These are phyloP conservation scores for Alouatta palliata DNA, from an alignment of 2,113 vertebrate genomes.

Conservation along the genomic window DNA sequence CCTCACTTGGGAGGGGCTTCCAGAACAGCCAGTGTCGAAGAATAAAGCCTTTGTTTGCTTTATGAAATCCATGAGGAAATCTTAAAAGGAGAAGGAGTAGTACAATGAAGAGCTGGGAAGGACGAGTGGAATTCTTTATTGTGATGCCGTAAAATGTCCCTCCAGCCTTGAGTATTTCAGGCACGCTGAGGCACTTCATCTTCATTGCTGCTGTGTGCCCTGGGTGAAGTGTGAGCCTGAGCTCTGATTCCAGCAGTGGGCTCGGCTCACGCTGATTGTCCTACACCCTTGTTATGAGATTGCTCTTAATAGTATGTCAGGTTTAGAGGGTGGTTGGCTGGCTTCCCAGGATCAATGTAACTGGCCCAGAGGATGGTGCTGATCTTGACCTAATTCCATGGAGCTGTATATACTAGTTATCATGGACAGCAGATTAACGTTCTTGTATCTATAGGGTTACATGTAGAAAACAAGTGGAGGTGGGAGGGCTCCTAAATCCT, in stretches of 20 bases:
- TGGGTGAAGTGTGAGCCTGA: fast-evolving
- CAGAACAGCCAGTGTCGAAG: not conserved
- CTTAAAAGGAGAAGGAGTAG: not conserved
- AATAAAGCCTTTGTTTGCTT: not conserved
- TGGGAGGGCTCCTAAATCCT: not conserved
- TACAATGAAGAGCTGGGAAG: not conserved
- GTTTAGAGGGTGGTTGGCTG: not conserved
- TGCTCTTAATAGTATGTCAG: not conserved
- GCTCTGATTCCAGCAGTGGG: not conserved
- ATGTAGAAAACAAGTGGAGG: not conserved
- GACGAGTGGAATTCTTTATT: not conserved
- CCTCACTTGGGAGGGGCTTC: not conserved
- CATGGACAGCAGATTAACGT: not conserved
- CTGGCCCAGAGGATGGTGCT: not conserved
- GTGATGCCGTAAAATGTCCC: not conserved
- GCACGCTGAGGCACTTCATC: fast-evolving
- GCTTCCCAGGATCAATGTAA: not conserved
- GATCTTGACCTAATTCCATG: not conserved
- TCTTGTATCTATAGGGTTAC: not conserved
- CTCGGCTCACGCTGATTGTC: not conserved
- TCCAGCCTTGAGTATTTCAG: not conserved
- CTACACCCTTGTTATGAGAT: not conserved
- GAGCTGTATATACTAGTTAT: not conserved
- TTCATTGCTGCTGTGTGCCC: fast-evolving
- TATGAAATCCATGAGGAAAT: not conserved